Evolutionary conservation across 2,113 vertebrate species (phyloP), one percentile per base, ranked within the genome.

Genomic region (Uria aalge): DNA sequence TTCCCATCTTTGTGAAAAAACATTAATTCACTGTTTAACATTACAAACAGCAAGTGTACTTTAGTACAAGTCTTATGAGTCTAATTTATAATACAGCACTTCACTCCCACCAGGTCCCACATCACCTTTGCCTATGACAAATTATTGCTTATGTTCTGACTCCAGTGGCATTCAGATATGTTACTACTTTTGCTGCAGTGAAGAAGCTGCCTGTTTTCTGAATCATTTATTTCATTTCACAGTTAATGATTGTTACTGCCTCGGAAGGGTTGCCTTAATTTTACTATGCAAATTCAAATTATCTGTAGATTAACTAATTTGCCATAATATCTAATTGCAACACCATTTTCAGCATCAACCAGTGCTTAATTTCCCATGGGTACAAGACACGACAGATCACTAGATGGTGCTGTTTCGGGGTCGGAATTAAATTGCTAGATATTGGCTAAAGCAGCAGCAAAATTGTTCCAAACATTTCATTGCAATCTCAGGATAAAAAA

Each of bases 361-460:
- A 21, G 22, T 43, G 8, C 13, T 50, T 60, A 6, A 82, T 72
- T 82, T 90, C 48, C 36, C 48, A 32, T 76, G 21, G 34, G 26
- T 45, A 56, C 18, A 50, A 63, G 88, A 50, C 27, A 36, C 7
- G 48, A 12, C 13, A 62, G 52, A 82, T 95, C 92, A 92, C 85
- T 97, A 97, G 96, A 96, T 95, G 97, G 93, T 96, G 95, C 95
- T 97, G 34, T 86, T 96, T 69, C 41, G 78, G 90, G 71, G 18
- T 83, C 5, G 15, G 57, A 55, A 52, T 75, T 34, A 60, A 34
- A 41, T 45, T 52, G 10, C 9, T 38, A 0, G 13, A 1, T 22
- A 16, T 11, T 30, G 11, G 1, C 10, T 53, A 22, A 85, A 69
- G 11, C 43, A 59, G 53, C 6, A 56, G 21, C 19, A 77, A 71